These are phyloP conservation scores for Drosophila lutescens DNA, from an alignment of 2,888 invertebrate genomes.

Conservation along the genomic window DNA sequence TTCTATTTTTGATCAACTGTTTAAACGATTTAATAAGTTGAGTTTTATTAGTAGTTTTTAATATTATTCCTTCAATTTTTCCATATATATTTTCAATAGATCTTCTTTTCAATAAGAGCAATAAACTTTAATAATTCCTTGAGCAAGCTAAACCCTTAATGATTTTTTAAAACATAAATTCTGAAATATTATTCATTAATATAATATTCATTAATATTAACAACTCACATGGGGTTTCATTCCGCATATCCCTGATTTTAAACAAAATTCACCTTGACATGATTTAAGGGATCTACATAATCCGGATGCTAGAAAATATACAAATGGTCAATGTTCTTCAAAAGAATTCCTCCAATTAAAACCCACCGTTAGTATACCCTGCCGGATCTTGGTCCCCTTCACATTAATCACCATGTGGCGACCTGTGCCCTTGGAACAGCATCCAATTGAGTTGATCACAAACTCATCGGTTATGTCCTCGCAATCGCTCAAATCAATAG, in stretches of 20 bases:
- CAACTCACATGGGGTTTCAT: too few species aligned
- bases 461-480: conserved; percentile 58
- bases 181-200: too few species aligned
- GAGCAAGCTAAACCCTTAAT: too few species aligned
- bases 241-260: not conserved
- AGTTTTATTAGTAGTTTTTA: too few species aligned
- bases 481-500: conserved; percentile 55
- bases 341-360: rapidly evolving
- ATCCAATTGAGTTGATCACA: conserved; percentile 55
- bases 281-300: conserved; percentile 50
- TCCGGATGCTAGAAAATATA: conserved; percentile 50
- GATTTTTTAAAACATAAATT: too few species aligned
- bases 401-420: conserved; percentile 49
- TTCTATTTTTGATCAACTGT: too few species aligned
- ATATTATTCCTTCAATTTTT: too few species aligned
- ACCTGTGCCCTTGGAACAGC: conserved; percentile 30
- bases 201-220: too few species aligned
- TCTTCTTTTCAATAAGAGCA: too few species aligned
- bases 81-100: too few species aligned
- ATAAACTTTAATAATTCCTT: too few species aligned
- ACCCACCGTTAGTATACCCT: conserved; percentile 47
- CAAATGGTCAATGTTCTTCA: not conserved
- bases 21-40: not conserved
- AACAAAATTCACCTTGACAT: conserved; percentile 54
- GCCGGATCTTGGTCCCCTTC: conserved; percentile 43